These are phyloP conservation scores for Alouatta palliata DNA, from an alignment of 2,113 vertebrate genomes.

Conservation along the genomic window DNA sequence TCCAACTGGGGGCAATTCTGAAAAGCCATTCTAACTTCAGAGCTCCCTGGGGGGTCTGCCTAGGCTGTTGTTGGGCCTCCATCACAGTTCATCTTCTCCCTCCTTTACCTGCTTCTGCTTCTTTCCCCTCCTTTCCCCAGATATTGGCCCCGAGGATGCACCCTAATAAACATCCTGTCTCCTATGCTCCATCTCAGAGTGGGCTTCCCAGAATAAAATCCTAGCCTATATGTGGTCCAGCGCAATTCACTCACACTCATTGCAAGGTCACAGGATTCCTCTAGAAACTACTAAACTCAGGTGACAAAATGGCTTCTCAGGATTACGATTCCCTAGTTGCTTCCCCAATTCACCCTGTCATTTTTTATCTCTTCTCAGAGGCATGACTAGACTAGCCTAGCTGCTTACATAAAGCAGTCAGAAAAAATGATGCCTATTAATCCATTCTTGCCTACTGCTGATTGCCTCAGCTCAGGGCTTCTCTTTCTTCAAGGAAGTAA, in stretches of 20 bases:
- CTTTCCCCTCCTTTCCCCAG: not conserved
- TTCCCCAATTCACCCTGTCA: slow-evolving; percentile 35
- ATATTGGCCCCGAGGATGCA: not conserved
- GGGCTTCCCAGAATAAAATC: not conserved
- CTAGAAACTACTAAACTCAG: not conserved
- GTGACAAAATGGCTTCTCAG: slow-evolving; percentile 37
- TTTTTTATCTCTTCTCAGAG: slow-evolving; percentile 55
- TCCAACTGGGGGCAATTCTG: not conserved
- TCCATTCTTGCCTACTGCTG: slow-evolving; percentile 53
- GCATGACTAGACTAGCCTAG: slow-evolving; percentile 19
- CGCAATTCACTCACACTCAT: not conserved
- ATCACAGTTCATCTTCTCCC: not conserved
- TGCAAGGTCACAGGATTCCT: not conserved
- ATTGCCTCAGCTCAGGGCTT: not conserved
- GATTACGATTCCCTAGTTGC: not conserved
- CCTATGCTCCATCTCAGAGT: not conserved
- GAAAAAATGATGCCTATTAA: slow-evolving; percentile 77
- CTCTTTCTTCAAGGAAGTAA: slow-evolving; percentile 70
- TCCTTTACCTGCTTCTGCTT: not conserved
- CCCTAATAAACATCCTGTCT: not conserved
- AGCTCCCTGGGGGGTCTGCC: not conserved
- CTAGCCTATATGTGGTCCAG: not conserved
- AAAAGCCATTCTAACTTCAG: not conserved
- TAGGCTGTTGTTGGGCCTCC: not conserved
- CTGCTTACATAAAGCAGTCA: slow-evolving; percentile 57